These are phyloP conservation scores for Pipa parva DNA, from an alignment of 2,113 vertebrate species.

Conservation along the genomic window DNA sequence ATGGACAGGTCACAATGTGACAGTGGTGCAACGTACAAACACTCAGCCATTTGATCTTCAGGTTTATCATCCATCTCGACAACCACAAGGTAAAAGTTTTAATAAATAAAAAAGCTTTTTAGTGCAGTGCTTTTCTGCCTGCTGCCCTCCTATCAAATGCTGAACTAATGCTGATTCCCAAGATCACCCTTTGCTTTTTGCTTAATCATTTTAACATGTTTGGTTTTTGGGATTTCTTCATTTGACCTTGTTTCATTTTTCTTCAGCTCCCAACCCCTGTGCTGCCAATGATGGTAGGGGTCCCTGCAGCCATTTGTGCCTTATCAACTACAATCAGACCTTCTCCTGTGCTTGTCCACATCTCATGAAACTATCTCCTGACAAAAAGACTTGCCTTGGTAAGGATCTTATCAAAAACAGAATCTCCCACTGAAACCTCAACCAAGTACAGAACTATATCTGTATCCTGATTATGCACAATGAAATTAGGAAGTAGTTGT, in stretches of 20 bases:
- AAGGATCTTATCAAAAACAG: no score
- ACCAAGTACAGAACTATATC: no score
- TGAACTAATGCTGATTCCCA: no score
- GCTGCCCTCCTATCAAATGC: no score
- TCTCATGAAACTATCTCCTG: constrained; percentile 89
- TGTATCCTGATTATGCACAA: no score
- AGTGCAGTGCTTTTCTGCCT: no score
- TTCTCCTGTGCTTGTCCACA: constrained; percentile 92
- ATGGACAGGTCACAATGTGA: constrained; percentile 95
- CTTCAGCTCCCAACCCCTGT: constrained; percentile 86
- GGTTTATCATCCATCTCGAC: constrained; percentile 93
- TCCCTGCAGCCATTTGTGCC: constrained; percentile 90
- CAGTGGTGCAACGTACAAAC: constrained; percentile 92
- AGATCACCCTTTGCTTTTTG: no score
- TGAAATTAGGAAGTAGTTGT: no score
- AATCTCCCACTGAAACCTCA: no score
- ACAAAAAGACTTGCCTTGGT: constrained; percentile 89
- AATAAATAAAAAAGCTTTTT: no score
- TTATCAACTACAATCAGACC: constrained; percentile 94
- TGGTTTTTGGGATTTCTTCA: no score
- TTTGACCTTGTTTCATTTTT: background rate
- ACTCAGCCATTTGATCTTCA: constrained; percentile 96
- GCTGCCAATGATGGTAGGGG: constrained; percentile 77
- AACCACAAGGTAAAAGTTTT: constrained; percentile 79
- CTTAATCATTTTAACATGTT: no score